Percentiles rank a stretch among this genome's conserved stretches.
Evolutionary conservation across 2,113 vertebrate species (phyloP).

Genomic region (Mormyrus iriodes): DNA sequence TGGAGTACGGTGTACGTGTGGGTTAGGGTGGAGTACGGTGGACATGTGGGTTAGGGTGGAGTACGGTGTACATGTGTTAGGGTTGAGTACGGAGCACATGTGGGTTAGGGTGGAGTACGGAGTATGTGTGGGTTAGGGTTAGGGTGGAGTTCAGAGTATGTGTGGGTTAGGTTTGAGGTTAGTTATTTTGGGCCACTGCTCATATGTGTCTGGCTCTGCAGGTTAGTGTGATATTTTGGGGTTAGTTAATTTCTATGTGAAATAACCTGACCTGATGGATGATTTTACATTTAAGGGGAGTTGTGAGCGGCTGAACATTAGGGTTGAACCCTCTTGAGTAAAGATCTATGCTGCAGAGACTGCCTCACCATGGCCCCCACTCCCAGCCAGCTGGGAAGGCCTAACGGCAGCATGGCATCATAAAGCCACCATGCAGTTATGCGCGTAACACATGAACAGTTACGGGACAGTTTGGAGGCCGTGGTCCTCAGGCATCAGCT

Average conservation of each 20-base stretch:
- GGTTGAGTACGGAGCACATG: not conserved
- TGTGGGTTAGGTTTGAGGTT: not conserved
- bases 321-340: not conserved
- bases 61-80: not conserved
- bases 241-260: not conserved
- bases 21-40: not conserved
- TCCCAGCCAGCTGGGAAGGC: constrained; percentile 22
- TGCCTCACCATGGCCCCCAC: not conserved
- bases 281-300: not conserved
- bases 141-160: too few species aligned
- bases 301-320: not conserved
- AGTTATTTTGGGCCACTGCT: not conserved
- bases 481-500: constrained; percentile 23
- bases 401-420: constrained; percentile 50
- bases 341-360: not conserved
- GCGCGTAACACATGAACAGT: constrained; percentile 61
- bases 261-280: not conserved
- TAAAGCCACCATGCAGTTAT: constrained; percentile 41
- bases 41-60: not conserved
- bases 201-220: not conserved
- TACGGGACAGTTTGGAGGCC: constrained; percentile 36
- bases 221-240: not conserved
- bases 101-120: not conserved
- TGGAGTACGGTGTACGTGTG: not conserved
- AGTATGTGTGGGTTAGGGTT: not conserved